Conservation (phyloP, 30 jellyfish, hydroid and myxozoan genomes). For the Calvadosia cruxmelitensis region DNA sequence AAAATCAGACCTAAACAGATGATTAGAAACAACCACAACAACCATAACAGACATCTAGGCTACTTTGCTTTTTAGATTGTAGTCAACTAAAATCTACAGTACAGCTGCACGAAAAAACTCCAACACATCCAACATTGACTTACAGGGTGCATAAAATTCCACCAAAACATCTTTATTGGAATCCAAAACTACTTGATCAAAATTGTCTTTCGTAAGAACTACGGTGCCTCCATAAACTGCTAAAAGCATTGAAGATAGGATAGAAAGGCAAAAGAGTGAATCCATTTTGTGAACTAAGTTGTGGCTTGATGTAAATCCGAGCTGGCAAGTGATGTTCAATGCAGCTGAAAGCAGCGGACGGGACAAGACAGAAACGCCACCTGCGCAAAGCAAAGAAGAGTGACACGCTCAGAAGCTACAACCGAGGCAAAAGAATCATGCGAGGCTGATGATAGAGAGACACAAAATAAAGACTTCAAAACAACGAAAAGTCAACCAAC, state of each 20-base stretch:
- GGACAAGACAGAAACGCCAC: neutral
- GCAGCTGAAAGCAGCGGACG: neutral
- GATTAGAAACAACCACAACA: neutral
- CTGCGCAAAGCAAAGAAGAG: too few relatives aligned
- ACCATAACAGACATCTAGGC: too few relatives aligned
- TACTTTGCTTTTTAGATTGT: too few relatives aligned
- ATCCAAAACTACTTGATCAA: conserved; percentile 63
- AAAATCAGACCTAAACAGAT: neutral
- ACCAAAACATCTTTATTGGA: conserved; percentile 80
- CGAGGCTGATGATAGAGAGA: too few relatives aligned
- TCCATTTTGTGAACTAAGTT: conserved; percentile 4
- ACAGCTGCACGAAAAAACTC: too few relatives aligned
- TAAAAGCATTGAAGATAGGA: neutral
- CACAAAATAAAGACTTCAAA: too few relatives aligned
- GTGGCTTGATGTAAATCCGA: neutral
- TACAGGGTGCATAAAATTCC: conserved; percentile 93
- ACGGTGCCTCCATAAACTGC: conserved; percentile 30
- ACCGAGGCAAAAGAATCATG: too few relatives aligned
- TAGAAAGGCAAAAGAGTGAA: neutral
- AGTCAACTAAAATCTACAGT: too few relatives aligned
- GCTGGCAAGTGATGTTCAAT: neutral
- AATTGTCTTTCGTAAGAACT: conserved; percentile 48
- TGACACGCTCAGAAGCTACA: too few relatives aligned
- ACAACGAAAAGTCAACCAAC: too few relatives aligned
- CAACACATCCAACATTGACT: too few relatives aligned